phyloP scores from a whole-genome alignment of 2,888 invertebrate genomes.

The Pristionchus exspectatus region DNA sequence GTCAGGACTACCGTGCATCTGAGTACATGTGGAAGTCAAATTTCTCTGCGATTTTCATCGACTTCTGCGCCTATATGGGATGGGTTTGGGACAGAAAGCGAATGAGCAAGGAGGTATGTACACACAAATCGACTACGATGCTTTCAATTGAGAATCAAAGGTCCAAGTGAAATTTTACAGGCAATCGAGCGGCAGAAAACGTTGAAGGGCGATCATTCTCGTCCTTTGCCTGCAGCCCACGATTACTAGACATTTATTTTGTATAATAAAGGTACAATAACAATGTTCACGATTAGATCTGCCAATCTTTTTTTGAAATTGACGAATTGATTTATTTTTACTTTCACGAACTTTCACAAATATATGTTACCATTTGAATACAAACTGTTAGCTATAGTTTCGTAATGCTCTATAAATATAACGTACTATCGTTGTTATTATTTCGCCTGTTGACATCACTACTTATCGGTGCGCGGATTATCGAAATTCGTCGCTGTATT shows the following conservation, averaged over 20 bases:
- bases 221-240: conserved; percentile 33
- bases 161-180: too few relatives aligned
- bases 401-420: not conserved
- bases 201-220: conserved; percentile 46
- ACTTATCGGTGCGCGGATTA: conserved; percentile 12
- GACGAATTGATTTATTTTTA: too few relatives aligned
- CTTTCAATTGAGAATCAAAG: too few relatives aligned
- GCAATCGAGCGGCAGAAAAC: conserved; percentile 53
- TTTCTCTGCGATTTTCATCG: conserved; percentile 74
- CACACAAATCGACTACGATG: too few relatives aligned
- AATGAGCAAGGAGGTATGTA: conserved; percentile 55
- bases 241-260: conserved; percentile 5
- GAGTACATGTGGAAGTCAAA: conserved; percentile 72
- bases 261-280: too few relatives aligned
- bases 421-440: not conserved
- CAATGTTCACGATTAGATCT: too few relatives aligned
- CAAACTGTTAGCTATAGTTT: too few relatives aligned
- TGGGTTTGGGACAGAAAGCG: conserved; percentile 54
- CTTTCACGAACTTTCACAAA: too few relatives aligned
- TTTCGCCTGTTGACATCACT: not conserved
- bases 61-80: conserved; percentile 64
- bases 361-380: too few relatives aligned
- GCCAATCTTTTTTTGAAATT: too few relatives aligned
- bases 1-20: conserved; percentile 74
- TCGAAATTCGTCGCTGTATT: not conserved